Base-by-base conservation (phyloP, 92 coral and sea anemone genomes). In the Meandrina meandrites region DNA sequence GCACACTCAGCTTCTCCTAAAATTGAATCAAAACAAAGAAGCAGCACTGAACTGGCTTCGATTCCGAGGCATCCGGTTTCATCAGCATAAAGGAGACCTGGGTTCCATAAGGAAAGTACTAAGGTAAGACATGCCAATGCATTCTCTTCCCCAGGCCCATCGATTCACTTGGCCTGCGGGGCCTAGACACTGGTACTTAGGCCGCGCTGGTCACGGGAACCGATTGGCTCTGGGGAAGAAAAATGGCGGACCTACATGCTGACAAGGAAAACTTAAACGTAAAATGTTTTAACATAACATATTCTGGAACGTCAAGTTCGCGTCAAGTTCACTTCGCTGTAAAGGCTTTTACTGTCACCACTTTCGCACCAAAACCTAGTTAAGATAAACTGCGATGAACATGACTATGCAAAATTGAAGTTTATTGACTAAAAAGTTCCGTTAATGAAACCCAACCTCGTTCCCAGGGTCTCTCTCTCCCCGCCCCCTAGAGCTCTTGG, bases 41-140 rank as follows among this genome's bases (percentile, higher is more conserved):
- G 93, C 93, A 0, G 80, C 75, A 19, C 79, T 50, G 76, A 80
- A 91, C 77, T 91, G 93, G 93, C 82, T 88, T 32, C 60, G 72
- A 32, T 91, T 84, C 69, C 47, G 88, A 80, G 89, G 85, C 53
- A 36, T 88, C 34, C 68, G 60, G 60, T 22, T 60, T 22, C 78
- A 75, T 66, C 68, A n/a, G 30, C 78, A 82, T 19, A 71, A 45
- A 58, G 69, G 67, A 53, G 87, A 84, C 40, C 56, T 74, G 79
- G 72, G 19, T 19, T 27, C 72, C 48, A 56, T 84, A 16, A 56
- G 48, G 66, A 74, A n/a, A 42, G 35, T 15, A 1, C 35, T 84
- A 19, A 73, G 81, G 87, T 84, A 40, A 54, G 62, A 22, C 42
- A 1, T 21, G 2, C 8, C 21, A 76, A 24, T 21, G n/a, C 28